Base-by-base conservation (phyloP, 2,888 invertebrate genomes). In the Drosophila antonietae region DNA sequence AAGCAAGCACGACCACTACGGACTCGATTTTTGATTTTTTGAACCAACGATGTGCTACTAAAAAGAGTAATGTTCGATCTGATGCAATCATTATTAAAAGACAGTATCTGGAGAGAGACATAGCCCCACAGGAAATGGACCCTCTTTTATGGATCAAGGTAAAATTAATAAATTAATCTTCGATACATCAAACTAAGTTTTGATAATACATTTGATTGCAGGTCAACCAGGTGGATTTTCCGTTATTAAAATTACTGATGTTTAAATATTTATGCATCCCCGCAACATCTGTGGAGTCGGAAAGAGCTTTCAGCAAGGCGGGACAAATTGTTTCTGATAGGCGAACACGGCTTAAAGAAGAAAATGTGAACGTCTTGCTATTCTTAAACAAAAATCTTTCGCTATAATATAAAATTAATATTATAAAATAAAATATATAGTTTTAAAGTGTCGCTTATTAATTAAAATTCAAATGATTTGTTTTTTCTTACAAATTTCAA, bases 101-200 rank as follows among this genome's bases (percentile, higher is more conserved):
- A 8, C 35, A 20, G 20, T 52, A 33, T 35, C 20, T 52, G 51
- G 14, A 52, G 51, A 52, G 14, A 35, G 14, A 7, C 12, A 35
- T 20, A 35, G 20, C 4, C 8, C 18, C 43, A 3, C 43, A 10
- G 18, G n/a, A 18, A 18, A 18, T 10, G 9, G 18, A 43, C 8
- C 43, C 43, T 10, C n/a, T 51, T 6, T 51, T 51, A 51, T 51
- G 33, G 49, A 33, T 51, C 1, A 51, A 51, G 33, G 31, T 51
- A 33, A 47, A 28, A 20, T 44, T 20, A 20, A 44, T 12, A 44
- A 44, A 47, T 23, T 15, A 15, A 28, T 47, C 3, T 1, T 28
- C 15, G 8, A 43, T 43, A 9, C 18, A 7, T n/a, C 20, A 44
- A 44, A 20, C 12, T 44, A 20, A 44, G 14, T 20, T 20, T 18